Percentiles rank a stretch among this genome's conserved stretches.
Conservation (phyloP, 2,797 vertebrate genomes). For the Darevskia nairensis region DNA sequence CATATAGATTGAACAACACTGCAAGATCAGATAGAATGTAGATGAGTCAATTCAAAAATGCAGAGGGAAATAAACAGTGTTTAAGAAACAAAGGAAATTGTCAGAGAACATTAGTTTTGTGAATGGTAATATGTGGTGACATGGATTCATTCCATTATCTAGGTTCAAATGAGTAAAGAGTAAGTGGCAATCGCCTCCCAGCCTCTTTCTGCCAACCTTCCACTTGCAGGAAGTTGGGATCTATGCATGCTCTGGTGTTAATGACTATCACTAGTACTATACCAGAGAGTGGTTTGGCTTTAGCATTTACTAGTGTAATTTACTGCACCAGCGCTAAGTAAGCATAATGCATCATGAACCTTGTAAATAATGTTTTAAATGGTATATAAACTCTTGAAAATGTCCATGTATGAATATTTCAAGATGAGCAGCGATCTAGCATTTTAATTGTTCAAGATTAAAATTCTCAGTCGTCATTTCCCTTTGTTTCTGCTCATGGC, state of each 20-base stretch:
- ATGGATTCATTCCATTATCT: not conserved
- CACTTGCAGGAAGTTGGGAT: not conserved
- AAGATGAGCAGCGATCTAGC: not conserved
- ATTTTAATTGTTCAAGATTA: not conserved
- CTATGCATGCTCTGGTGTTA: not conserved
- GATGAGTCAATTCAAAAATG: not conserved
- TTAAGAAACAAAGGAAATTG: conserved; percentile 1
- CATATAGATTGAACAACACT: conserved; percentile 29
- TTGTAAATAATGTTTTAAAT: not conserved
- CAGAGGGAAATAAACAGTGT: not conserved
- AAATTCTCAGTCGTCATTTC: not conserved
- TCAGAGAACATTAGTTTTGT: not conserved
- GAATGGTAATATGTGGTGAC: not conserved
- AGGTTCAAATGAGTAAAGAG: not conserved
- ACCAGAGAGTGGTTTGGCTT: not conserved
- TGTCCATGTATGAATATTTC: not conserved
- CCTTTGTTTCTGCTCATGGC: not conserved
- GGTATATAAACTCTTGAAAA: not conserved
- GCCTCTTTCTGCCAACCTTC: not conserved
- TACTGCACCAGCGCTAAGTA: not conserved
- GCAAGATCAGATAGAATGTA: not conserved
- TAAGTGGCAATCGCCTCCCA: too few relatives aligned
- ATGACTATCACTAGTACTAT: not conserved
- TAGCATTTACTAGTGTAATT: not conserved
- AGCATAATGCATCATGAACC: not conserved